Percentiles rank a stretch among this genome's conserved stretches.
phyloP scores from a whole-genome alignment of 2,888 invertebrate species.

The Alsophila aescularia region DNA sequence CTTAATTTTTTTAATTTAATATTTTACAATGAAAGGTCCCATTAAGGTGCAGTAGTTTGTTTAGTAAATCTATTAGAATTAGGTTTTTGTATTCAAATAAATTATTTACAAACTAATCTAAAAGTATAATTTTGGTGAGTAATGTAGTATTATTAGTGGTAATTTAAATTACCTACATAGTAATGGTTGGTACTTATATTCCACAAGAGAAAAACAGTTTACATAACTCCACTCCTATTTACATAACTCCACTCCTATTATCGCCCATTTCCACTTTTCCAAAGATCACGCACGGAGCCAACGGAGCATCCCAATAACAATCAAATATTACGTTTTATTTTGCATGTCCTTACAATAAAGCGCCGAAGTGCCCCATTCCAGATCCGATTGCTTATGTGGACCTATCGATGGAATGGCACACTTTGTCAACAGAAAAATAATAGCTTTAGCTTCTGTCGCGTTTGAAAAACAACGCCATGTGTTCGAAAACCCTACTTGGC shows the following conservation, averaged over 20 bases:
- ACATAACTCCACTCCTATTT: neutral
- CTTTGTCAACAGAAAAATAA: slow-evolving; percentile 31
- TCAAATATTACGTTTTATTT: slow-evolving; percentile 28
- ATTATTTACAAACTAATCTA: too few species aligned
- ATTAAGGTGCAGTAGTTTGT: too few species aligned
- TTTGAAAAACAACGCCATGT: neutral
- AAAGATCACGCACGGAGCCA: slow-evolving; percentile 10
- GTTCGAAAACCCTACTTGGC: neutral
- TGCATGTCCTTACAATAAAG: slow-evolving; percentile 30
- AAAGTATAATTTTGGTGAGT: too few species aligned
- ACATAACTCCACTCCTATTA: slow-evolving; percentile 15
- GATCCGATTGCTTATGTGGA: slow-evolving; percentile 25
- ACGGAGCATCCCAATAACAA: slow-evolving; percentile 17
- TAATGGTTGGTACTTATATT: too few species aligned
- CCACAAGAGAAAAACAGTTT: neutral
- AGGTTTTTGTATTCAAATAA: too few species aligned
- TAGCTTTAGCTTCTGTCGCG: slow-evolving; percentile 8
- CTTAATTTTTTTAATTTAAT: too few species aligned
- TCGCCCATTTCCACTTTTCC: slow-evolving; percentile 9
- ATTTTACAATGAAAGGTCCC: too few species aligned
- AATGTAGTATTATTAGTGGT: too few species aligned
- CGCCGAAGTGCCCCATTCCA: slow-evolving; percentile 16
- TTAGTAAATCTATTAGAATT: too few species aligned
- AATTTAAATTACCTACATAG: too few species aligned
- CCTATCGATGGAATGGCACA: slow-evolving; percentile 23